Conservation (phyloP, 2,797 vertebrate genomes). For the Huso huso region DNA sequence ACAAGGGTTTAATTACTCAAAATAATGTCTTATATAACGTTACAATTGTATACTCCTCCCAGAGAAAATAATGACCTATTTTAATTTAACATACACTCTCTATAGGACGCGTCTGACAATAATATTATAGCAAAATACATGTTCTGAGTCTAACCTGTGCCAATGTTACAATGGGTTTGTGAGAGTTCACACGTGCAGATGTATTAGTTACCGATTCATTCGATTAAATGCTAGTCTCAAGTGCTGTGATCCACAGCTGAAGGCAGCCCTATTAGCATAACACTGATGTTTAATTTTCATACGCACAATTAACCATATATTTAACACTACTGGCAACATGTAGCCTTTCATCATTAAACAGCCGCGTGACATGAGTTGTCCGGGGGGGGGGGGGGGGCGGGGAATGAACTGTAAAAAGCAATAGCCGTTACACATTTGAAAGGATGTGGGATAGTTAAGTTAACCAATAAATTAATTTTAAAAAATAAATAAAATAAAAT, state of each 20-base stretch:
- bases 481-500: neutral
- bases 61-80: too few species aligned
- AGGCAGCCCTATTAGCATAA: constrained; percentile 92
- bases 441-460: neutral
- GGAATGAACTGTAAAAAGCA: constrained; percentile 1
- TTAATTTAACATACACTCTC: too few species aligned
- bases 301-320: constrained; percentile 98
- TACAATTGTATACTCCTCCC: too few species aligned
- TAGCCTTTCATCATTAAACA: constrained; percentile 68
- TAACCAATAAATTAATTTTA: constrained; percentile 1
- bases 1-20: too few species aligned
- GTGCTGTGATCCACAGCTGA: constrained; percentile 81
- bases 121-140: too few species aligned
- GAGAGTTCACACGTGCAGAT: constrained; percentile 73
- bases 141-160: constrained; percentile 11
- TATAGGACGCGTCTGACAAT: too few species aligned
- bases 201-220: constrained; percentile 81
- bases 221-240: constrained; percentile 85
- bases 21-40: too few species aligned
- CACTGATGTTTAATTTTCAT: constrained; percentile 97
- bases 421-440: constrained; percentile 1
- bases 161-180: constrained; percentile 29
- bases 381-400: constrained; percentile 1
- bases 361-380: constrained; percentile 35
- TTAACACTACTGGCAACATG: constrained; percentile 85